Evolutionary conservation across 2,113 vertebrate species (phyloP), one percentile per base, ranked within the genome.

Genomic region (Saccopteryx bilineata): DNA sequence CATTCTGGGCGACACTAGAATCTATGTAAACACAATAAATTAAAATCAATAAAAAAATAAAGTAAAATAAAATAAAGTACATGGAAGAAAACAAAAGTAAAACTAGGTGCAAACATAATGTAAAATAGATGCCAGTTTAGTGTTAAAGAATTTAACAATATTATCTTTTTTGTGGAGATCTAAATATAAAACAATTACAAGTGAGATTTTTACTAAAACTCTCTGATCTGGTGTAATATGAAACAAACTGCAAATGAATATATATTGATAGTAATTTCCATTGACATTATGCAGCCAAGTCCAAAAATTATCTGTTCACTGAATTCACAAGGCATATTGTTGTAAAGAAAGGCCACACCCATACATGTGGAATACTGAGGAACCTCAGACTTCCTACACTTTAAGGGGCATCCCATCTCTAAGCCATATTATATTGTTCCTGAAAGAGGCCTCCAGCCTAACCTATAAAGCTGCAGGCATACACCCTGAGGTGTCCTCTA

Each of bases 301-400:
- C 3, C 11, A 56, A 9, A 63, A 56, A 56, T 91, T 71, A 88
- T 8, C 5, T 17, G 31, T 28, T 24, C 8, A 58, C 7, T 54
- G 18, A 28, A 39, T 54, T 61, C 24, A 56, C 31, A 69, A 74
- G 50, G 23, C 63, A 69, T 5, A 56, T 0, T 50, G 39, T 28
- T 75, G 19, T 75, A 13, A 69, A 56, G n/a, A 74, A 78, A 71
- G 31, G 5, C 2, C 11, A 17, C 48, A 63, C 2, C 4, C 12
- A 26, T 33, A 68, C 0, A 0, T 2, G 3, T 0, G 17, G 19
- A 69, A 11, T 52, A 12, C 28, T 5, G 46, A 81, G 31, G 15
- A 10, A 4, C 15, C 21, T 31, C n/a, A 71, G n/a, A 1, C 1
- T 33, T 75, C 50, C 6, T 0, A 2, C 0, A 1, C 6, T 26